Evolutionary conservation across 2,888 invertebrate genomes (phyloP).

Genomic region (Sphaeridia pumilis): DNA sequence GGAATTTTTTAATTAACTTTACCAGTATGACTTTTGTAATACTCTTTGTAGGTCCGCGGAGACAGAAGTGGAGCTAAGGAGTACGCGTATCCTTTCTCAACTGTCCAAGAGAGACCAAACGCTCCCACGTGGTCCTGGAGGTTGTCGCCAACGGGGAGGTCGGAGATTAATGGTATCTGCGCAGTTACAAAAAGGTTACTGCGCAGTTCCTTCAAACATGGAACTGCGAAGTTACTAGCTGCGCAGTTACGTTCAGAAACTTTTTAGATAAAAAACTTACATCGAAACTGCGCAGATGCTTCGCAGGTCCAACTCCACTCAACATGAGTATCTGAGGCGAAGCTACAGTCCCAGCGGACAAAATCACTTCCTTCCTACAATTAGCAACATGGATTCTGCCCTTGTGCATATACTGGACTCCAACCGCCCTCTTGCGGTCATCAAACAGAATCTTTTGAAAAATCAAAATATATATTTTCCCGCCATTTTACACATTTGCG

Average conservation of each 20-base stretch:
- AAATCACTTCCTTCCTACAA: slow-evolving; percentile 27
- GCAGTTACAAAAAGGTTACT: too few species aligned
- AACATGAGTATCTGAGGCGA: slow-evolving; percentile 30
- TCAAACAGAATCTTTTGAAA: slow-evolving; percentile 22
- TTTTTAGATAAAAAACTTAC: too few species aligned
- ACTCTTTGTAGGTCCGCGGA: slow-evolving; percentile 22
- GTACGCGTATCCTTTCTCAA: slow-evolving; percentile 24
- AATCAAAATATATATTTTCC: too few species aligned
- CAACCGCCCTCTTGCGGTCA: slow-evolving; percentile 23
- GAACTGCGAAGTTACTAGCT: too few species aligned
- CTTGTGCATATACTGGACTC: slow-evolving; percentile 20
- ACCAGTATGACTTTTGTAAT: slow-evolving; percentile 23
- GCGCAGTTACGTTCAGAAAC: too few species aligned
- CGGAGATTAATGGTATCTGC: slow-evolving; percentile 24
- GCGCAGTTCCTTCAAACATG: too few species aligned
- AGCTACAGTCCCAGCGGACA: slow-evolving; percentile 23
- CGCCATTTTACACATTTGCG: not conserved
- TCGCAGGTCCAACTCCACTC: slow-evolving; percentile 28
- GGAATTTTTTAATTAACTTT: not conserved
- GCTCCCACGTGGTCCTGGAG: slow-evolving; percentile 28
- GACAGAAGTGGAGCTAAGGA: slow-evolving; percentile 21
- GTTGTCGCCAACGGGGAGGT: slow-evolving; percentile 28
- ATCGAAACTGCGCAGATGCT: slow-evolving; percentile 18
- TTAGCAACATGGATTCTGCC: slow-evolving; percentile 19
- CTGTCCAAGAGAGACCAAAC: slow-evolving; percentile 22